Evolutionary conservation across 1,140 invertebrate genomes (phyloP).

Genomic region (Orchestia grillus): DNA sequence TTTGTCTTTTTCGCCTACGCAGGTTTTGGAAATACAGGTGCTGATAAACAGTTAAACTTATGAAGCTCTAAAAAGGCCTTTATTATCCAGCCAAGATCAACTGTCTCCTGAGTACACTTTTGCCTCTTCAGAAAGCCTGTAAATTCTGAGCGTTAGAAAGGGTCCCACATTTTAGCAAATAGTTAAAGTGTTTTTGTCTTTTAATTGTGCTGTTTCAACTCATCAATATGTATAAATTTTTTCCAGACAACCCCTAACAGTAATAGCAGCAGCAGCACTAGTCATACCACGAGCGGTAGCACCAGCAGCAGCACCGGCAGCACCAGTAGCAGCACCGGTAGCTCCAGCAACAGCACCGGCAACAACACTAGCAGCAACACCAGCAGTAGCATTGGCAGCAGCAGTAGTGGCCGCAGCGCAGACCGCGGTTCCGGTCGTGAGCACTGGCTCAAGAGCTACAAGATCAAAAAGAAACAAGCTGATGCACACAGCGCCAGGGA

Average conservation of each 20-base stretch:
- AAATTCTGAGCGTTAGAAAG: not conserved
- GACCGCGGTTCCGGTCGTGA: not conserved
- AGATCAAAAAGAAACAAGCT: conserved; percentile 24
- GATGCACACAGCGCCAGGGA: not conserved
- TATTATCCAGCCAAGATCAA: too few relatives aligned
- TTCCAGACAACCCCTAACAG: not conserved
- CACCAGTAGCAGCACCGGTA: not conserved
- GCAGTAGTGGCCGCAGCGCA: not conserved
- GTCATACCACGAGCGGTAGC: not conserved
- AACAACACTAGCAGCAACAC: not conserved
- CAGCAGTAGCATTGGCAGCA: not conserved
- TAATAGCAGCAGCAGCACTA: not conserved
- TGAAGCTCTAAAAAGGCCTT: too few relatives aligned
- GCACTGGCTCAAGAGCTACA: conserved; percentile 30
- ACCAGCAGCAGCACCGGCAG: too few relatives aligned
- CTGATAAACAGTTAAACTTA: too few relatives aligned
- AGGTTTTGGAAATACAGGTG: too few relatives aligned
- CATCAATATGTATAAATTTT: not conserved
- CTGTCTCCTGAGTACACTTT: not conserved
- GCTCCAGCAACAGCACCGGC: not conserved
- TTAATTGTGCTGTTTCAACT: not conserved
- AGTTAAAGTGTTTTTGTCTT: not conserved
- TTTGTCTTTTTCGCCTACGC: too few relatives aligned
- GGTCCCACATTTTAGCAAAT: not conserved
- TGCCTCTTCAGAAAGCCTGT: not conserved